Base-by-base conservation (phyloP, 2,113 vertebrate genomes). In the Aplodontia rufa region DNA sequence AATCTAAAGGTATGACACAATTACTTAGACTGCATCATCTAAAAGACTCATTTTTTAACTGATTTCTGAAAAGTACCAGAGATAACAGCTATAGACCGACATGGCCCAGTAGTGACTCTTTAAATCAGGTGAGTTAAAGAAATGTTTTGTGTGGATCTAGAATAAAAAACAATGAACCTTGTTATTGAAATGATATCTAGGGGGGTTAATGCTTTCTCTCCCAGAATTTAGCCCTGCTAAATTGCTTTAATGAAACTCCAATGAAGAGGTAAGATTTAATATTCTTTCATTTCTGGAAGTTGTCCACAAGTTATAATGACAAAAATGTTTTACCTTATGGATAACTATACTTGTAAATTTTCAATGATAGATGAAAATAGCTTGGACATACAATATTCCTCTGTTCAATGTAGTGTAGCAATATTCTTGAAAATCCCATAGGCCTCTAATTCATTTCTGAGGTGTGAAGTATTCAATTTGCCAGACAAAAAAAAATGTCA, bases 41-140 rank as follows among this genome's bases (percentile, higher is more conserved):
- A 19, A 87, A 76, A 83, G 13, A 79, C 20, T 55, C 55, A 90
- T 69, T 95, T 93, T 71, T 83, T 80, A 42, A 69, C 28, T 85
- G 71, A 87, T 78, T 82, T 91, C 40, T 62, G n/a, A 71, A 94
- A 96, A 92, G 51, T 81, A 10, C 32, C 64, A 87, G 49, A 84
- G 26, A 88, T 66, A 66, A 76, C 6, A 60, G n/a, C 37, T 79
- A 74, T 10, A 49, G n/a, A 42, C 30, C 87, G 35, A 93, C 2
- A 42, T 68, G 30, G 40, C 17, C 69, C 13, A 75, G 16, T 45
- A 4, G 5, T 76, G 13, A 74, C 66, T 90, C 64, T 76, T 66
- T 72, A 47, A 89, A 66, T 69, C 13, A 79, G 35, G 51, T 51
- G 35, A 84, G 16, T 51, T 84, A 79, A 75, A n/a, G 37, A 83